A percentile compares a stretch with the other conserved stretches of the same genome.
Evolutionary conservation across 1,140 invertebrate genomes (phyloP).

Genomic region (Drosophila punjabiensis): DNA sequence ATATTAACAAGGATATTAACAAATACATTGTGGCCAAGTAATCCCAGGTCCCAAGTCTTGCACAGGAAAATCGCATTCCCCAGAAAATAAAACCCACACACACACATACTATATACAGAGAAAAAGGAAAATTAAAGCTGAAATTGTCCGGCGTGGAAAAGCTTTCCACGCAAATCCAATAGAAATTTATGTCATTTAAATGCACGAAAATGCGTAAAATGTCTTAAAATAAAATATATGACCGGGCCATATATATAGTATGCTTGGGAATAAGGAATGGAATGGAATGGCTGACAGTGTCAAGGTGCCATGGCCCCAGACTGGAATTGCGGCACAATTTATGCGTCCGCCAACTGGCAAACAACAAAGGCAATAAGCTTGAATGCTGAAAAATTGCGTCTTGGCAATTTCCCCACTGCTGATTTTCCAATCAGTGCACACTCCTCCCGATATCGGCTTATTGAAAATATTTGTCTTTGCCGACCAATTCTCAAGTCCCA

Average conservation of each 20-base stretch:
- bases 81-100: neutral
- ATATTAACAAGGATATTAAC: slow-evolving; percentile 58
- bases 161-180: slow-evolving; percentile 67
- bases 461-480: slow-evolving; percentile 81
- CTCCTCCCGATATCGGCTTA: slow-evolving; percentile 79
- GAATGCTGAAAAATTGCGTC: slow-evolving; percentile 71
- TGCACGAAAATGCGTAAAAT: slow-evolving; percentile 74
- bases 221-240: slow-evolving; percentile 79
- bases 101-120: neutral
- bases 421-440: slow-evolving; percentile 83
- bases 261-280: neutral
- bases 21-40: slow-evolving; percentile 53
- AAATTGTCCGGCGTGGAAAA: slow-evolving; percentile 33
- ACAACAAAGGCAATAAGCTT: slow-evolving; percentile 66
- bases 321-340: slow-evolving; percentile 73
- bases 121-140: slow-evolving; percentile 47
- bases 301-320: slow-evolving; percentile 65
- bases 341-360: slow-evolving; percentile 73
- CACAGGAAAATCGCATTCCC: slow-evolving; percentile 18
- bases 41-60: slow-evolving; percentile 30
- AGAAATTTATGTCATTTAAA: slow-evolving; percentile 81
- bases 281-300: slow-evolving; percentile 32
- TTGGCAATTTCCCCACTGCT: slow-evolving; percentile 78
- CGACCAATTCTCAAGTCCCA: slow-evolving; percentile 42
- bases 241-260: slow-evolving; percentile 64